phyloP scores from a whole-genome alignment of 2,888 invertebrate species.

The Aspidapion aeneum region DNA sequence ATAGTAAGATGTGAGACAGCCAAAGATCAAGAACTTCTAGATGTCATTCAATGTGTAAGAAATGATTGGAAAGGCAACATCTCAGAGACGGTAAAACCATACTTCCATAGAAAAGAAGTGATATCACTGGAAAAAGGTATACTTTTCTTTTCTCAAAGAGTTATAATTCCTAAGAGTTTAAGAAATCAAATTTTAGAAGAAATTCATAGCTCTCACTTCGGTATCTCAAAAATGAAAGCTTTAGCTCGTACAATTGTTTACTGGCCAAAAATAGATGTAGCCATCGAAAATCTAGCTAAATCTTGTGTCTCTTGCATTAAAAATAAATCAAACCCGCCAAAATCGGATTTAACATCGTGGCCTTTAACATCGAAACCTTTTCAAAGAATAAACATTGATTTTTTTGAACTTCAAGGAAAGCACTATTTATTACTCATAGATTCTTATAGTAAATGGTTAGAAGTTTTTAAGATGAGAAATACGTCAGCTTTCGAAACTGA shows the following conservation, averaged over 20 bases:
- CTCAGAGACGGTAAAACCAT: not conserved
- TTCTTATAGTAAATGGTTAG: conserved; percentile 3
- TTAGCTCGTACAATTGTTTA: not conserved
- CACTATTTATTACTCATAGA: not conserved
- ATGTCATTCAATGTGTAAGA: not conserved
- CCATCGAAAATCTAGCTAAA: not conserved
- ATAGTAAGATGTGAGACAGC: too few relatives aligned
- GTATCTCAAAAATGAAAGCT: not conserved
- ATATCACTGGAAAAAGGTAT: not conserved
- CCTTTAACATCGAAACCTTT: not conserved
- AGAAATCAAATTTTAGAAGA: not conserved
- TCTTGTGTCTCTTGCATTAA: too few relatives aligned
- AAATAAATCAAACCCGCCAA: not conserved
- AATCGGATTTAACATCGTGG: not conserved
- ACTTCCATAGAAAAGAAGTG: not conserved
- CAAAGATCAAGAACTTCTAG: too few relatives aligned
- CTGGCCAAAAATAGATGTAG: conserved; percentile 3
- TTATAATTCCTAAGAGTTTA: not conserved
- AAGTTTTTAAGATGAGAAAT: not conserved
- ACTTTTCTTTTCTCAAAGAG: not conserved
- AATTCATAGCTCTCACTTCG: too few relatives aligned
- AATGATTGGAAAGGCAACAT: not conserved
- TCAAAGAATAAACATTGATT: conserved; percentile 2
- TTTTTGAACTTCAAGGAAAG: not conserved
- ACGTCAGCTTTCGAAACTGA: conserved; percentile 2